Conservation (phyloP, 2,888 invertebrate genomes). For the Macrostomum cliftonense region DNA sequence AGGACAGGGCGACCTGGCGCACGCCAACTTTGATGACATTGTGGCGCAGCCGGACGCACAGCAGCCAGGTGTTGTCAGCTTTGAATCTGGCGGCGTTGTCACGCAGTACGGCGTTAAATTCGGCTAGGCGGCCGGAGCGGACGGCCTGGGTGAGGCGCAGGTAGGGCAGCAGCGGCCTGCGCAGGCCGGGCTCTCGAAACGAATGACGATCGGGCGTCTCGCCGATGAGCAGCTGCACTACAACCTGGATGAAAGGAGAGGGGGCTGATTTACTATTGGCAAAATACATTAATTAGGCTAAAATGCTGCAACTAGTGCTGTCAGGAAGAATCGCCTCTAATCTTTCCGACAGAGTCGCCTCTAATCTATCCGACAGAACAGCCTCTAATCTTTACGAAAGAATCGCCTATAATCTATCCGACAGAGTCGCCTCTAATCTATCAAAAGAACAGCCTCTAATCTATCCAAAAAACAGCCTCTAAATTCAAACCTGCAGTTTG, state of each 20-base stretch:
- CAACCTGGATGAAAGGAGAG: background rate
- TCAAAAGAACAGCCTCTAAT: too few relatives aligned
- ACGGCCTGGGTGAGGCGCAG: constrained; percentile 88
- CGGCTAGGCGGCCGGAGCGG: constrained; percentile 72
- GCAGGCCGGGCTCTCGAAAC: constrained; percentile 71
- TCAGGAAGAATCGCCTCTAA: too few relatives aligned
- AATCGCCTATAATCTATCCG: too few relatives aligned
- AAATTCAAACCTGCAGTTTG: background rate
- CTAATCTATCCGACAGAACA: too few relatives aligned
- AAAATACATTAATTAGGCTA: too few relatives aligned
- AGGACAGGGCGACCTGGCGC: constrained; percentile 79
- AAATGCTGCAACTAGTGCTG: too few relatives aligned
- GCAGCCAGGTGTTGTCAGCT: constrained; percentile 76
- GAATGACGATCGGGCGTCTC: constrained; percentile 91
- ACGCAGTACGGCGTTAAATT: constrained; percentile 77
- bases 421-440: too few relatives aligned
- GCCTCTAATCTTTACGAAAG: too few relatives aligned
- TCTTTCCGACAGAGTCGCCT: too few relatives aligned
- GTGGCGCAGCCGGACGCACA: constrained; percentile 81
- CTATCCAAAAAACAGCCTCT: too few relatives aligned
- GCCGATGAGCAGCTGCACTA: constrained; percentile 57
- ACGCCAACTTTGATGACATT: constrained; percentile 98
- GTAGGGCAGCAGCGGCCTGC: constrained; percentile 75
- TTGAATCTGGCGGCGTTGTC: constrained; percentile 77
- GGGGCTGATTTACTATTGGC: too few relatives aligned